A percentile compares a stretch with the other conserved stretches of the same genome.
Evolutionary conservation across 2,113 vertebrate genomes (phyloP).

Genomic region (Pleuronectes platessa): DNA sequence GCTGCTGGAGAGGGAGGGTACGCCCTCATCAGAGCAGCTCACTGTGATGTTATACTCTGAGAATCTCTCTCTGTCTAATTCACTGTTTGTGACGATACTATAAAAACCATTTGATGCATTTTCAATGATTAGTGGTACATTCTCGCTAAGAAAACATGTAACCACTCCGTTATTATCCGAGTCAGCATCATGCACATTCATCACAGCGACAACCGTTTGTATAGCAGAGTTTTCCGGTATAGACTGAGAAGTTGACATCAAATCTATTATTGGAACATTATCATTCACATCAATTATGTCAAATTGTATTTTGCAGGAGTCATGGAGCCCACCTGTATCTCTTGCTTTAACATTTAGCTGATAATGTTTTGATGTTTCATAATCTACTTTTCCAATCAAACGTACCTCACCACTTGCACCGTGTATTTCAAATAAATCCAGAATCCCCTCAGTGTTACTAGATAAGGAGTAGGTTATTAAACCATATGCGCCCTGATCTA

Average conservation of each 20-base stretch:
- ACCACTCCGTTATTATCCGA: slow-evolving; percentile 69
- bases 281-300: slow-evolving; percentile 81
- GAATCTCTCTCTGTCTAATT: slow-evolving; percentile 43
- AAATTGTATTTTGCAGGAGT: slow-evolving; percentile 77
- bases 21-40: slow-evolving; percentile 61
- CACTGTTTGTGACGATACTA: slow-evolving; percentile 36
- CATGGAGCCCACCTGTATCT: slow-evolving; percentile 75
- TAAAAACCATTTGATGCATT: slow-evolving; percentile 49
- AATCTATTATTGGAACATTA: slow-evolving; percentile 62
- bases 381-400: slow-evolving; percentile 63
- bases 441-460: no score
- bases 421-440: slow-evolving; percentile 68
- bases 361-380: slow-evolving; percentile 72
- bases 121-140: background rate
- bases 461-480: no score
- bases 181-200: slow-evolving; percentile 68
- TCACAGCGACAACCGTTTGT: slow-evolving; percentile 64
- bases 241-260: slow-evolving; percentile 45
- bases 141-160: slow-evolving; percentile 7
- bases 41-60: slow-evolving; percentile 43
- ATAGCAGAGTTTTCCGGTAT: no score
- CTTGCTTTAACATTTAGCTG: slow-evolving; percentile 78
- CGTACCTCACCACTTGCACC: slow-evolving; percentile 65
- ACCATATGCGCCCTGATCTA: slow-evolving; percentile 19
- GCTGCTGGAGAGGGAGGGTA: slow-evolving; percentile 54